Conservation (phyloP, 2,797 vertebrate genomes). For the Rhinogobio ventralis region DNA sequence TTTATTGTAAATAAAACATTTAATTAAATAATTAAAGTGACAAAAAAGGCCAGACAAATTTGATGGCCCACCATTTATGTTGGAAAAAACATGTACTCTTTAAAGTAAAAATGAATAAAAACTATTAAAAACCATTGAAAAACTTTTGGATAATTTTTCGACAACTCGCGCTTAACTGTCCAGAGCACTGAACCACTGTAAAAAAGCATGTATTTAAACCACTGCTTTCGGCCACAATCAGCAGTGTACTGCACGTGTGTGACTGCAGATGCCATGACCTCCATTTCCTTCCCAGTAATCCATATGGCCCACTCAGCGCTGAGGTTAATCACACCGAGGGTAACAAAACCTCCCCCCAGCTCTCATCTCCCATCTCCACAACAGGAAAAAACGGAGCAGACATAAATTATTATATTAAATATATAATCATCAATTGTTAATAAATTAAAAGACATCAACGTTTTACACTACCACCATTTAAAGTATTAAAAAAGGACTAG, state of each 20-base stretch:
- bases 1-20: background rate
- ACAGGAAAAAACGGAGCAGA: background rate
- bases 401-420: constrained; percentile 21
- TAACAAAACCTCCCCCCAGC: constrained; percentile 5
- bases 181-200: background rate
- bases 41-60: background rate
- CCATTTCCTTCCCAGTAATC: constrained; percentile 29
- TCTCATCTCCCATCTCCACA: constrained; percentile 10
- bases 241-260: background rate
- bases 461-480: background rate
- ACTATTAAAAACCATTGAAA: background rate
- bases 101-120: background rate
- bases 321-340: constrained; percentile 37
- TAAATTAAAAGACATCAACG: background rate
- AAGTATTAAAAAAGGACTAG: constrained; percentile 2
- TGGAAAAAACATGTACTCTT: background rate
- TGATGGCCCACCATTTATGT: background rate
- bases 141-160: background rate
- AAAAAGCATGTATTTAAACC: background rate
- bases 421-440: background rate
- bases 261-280: constrained; percentile 19
- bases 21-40: background rate
- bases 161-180: background rate
- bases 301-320: background rate
- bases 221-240: background rate